phyloP scores from a whole-genome alignment of 1,140 invertebrate species.

The Melanaphis sacchari region DNA sequence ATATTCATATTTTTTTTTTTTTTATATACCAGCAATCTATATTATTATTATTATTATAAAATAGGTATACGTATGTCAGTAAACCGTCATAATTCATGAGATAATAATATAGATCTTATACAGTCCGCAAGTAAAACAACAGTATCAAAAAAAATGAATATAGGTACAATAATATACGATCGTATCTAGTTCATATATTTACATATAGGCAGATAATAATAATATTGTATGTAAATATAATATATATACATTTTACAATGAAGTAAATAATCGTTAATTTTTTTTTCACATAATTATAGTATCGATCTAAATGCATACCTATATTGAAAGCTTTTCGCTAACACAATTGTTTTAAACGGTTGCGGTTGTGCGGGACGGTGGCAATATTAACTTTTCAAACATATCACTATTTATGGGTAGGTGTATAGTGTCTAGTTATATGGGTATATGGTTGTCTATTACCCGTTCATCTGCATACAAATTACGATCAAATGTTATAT shows the following conservation, averaged over 20 bases:
- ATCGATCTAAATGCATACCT: not conserved
- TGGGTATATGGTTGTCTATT: not conserved
- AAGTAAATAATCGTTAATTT: not conserved
- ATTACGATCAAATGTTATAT: not conserved
- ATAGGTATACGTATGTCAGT: not conserved
- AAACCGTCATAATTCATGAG: not conserved
- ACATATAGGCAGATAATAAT: not conserved
- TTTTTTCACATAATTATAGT: not conserved
- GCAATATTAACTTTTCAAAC: not conserved
- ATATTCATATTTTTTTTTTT: not conserved
- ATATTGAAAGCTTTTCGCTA: not conserved
- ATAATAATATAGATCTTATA: conserved; percentile 1
- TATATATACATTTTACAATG: not conserved
- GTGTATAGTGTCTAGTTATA: not conserved
- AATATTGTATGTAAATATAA: not conserved
- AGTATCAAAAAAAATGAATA: not conserved
- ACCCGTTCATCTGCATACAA: not conserved
- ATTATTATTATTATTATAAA: not conserved
- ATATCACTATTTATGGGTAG: not conserved
- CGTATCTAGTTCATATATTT: conserved; percentile 6
- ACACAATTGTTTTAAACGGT: not conserved
- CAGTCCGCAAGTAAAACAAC: not conserved
- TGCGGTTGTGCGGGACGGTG: not conserved
- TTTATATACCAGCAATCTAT: no score
- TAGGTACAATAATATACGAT: not conserved